Evolutionary conservation across 2,113 vertebrate genomes (phyloP).

Genomic region (Coracopsis vasa): DNA sequence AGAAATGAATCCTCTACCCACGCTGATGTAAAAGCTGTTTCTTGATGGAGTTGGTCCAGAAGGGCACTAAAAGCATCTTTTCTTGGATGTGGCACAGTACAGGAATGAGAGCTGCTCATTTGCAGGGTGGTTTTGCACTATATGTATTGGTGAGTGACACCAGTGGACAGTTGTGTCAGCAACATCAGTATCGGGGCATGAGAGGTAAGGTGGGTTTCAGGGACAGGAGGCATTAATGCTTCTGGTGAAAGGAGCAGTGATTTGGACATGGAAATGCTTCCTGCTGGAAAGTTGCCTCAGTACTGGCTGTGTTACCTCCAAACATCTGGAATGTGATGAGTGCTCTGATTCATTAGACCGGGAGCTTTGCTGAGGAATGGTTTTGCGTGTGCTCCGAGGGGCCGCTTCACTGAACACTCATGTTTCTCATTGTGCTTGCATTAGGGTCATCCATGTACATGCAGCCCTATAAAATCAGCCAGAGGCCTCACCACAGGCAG

Average conservation of each 20-base stretch:
- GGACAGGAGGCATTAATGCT: neutral
- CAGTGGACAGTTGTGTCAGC: neutral
- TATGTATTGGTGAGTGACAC: too few species aligned
- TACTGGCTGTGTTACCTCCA: neutral
- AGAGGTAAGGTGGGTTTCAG: neutral
- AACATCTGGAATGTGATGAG: neutral
- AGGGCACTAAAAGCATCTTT: neutral
- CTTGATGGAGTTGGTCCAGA: neutral
- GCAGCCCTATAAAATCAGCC: neutral
- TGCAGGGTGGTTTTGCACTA: neutral
- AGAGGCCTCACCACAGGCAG: neutral
- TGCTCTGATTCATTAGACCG: neutral
- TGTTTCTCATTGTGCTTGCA: neutral
- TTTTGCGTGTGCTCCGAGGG: neutral
- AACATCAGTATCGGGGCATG: neutral
- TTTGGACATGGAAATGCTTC: neutral
- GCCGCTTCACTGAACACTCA: neutral
- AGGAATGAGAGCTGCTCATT: neutral
- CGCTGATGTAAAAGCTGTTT: neutral
- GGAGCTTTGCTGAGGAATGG: neutral
- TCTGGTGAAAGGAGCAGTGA: neutral
- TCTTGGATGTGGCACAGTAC: neutral
- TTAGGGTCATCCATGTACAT: neutral
- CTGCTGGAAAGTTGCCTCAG: neutral
- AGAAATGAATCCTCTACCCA: neutral